Base-by-base conservation (phyloP, 2,113 vertebrate species). In the Emberiza fucata region DNA sequence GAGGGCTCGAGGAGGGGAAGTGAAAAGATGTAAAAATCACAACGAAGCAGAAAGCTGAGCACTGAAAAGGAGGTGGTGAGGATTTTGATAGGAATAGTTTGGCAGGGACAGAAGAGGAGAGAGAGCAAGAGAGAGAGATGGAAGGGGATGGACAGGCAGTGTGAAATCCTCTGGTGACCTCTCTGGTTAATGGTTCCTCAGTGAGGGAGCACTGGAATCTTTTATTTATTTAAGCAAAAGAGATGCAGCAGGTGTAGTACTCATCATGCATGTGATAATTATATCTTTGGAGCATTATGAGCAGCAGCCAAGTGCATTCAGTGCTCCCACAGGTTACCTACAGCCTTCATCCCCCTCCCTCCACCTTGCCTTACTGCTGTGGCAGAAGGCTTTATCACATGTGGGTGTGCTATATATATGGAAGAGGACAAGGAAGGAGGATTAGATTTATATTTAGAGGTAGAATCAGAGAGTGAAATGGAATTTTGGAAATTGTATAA, bases 211-310 rank as follows among this genome's bases (percentile, higher is more conserved):
- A 42, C 42, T 50, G 94, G 77, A 78, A 88, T 95, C 61, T 91
- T 96, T 84, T 76, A 88, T 95, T 97, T 88, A 76, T 94, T 95
- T 85, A 96, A 95, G 81, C 57, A 91, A 85, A 96, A 94, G 71
- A 94, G 93, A 94, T 96, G 81, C 96, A 94, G 96, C 97, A 98
- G 97, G 96, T 98, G 95, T 97, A 95, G 90, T 95, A 96, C 80
- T 92, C 95, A 96, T 97, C 53, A 63, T 68, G 79, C 93, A 77
- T 97, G 93, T 91, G 95, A 93, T 97, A 96, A 98, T 97, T 97
- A 70, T 75, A 96, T 94, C 96, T 97, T 96, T 76, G 75, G 91
- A 97, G 92, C 82, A 78, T 81, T n/a, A 60, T 65, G 89, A 93
- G 53, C 94, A 93, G 59, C 88, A 96, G 94, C 95, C 94, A 97